Evolutionary conservation across 2,113 vertebrate species (phyloP), one percentile per base, ranked within the genome.

Genomic region (Pimephales promelas): DNA sequence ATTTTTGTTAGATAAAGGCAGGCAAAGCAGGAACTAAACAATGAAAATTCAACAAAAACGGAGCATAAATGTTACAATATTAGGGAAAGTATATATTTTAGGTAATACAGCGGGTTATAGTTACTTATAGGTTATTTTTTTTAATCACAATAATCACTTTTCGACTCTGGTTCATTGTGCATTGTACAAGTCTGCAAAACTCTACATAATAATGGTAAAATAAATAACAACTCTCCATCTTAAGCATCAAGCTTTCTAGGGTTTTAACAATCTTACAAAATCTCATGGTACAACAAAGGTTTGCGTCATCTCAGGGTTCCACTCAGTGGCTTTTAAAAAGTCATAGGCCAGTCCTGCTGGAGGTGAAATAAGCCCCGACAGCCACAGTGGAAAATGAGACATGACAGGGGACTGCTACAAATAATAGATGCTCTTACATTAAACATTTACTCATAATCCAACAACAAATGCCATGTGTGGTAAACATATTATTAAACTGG

Each of bases 311-410:
- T 70, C 34, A 6, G 34, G 11, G 66, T 43, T 43, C 36, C 9
- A n/a, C 66, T n/a, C 64, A 10, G 66, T 40, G 18, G 64, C 34
- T 70, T 70, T 70, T 70, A 70, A 70, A 40, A 70, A 43, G 34
- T 70, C 20, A 43, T 70, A 70, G 34, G 34, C 34, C 10, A 0
- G 66, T 70, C 22, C 36, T 71, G 36, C 68, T 7, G 5, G 36
- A 71, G 68, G 68, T 40, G 2, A 71, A 71, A 71, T 40, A 36
- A 24, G 36, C 11, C 5, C 10, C 24, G 36, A 34, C 2, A 4
- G 9, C 31, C 31, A 20, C 31, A 71, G 22, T 7, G 20, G 10
- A 24, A 71, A 43, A 45, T 24, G 22, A 43, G 22, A 24, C 34
- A 45, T 22, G 24, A 43, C 10, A 20, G 36, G 20, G 36, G 20